These are phyloP conservation scores for Lates calcarifer DNA, from an alignment of 2,113 vertebrate species.

Conservation along the genomic window DNA sequence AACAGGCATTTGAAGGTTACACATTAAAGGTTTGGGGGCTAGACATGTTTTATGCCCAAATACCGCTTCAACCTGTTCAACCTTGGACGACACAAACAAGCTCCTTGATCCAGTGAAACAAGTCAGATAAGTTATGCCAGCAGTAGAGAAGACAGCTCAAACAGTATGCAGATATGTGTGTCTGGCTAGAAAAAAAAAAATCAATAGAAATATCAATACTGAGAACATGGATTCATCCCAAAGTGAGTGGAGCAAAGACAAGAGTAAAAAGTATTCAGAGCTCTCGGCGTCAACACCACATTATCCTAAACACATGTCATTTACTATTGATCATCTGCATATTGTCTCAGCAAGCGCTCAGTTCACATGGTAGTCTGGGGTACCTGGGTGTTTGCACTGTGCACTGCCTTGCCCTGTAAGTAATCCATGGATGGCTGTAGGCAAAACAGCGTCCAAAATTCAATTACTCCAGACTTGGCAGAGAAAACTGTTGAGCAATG, in stretches of 20 bases:
- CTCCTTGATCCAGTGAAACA: not conserved
- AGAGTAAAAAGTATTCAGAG: not conserved
- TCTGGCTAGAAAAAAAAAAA: conserved; percentile 1
- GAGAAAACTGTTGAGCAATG: conserved; percentile 69
- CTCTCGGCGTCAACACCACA: not conserved
- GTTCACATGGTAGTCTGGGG: conserved; percentile 11
- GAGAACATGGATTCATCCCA: not conserved
- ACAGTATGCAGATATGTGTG: conserved; percentile 1
- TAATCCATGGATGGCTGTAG: conserved; percentile 62
- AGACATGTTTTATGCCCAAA: not conserved
- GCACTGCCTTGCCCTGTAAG: conserved; percentile 43
- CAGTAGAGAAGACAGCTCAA: not conserved
- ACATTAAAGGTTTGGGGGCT: not conserved
- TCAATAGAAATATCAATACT: conserved; percentile 19
- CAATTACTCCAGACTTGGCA: conserved; percentile 70
- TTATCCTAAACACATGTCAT: conserved; percentile 27
- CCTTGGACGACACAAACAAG: not conserved
- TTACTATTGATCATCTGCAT: conserved; percentile 34
- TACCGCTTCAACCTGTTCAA: not conserved
- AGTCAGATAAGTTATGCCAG: not conserved
- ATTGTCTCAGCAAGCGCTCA: conserved; percentile 13
- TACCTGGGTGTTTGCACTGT: conserved; percentile 26
- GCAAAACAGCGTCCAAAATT: conserved; percentile 71
- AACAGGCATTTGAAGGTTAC: too few relatives aligned
- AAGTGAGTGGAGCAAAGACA: conserved; percentile 3